phyloP scores from a whole-genome alignment of 2,888 invertebrate genomes.

The Heliconius aoede region DNA sequence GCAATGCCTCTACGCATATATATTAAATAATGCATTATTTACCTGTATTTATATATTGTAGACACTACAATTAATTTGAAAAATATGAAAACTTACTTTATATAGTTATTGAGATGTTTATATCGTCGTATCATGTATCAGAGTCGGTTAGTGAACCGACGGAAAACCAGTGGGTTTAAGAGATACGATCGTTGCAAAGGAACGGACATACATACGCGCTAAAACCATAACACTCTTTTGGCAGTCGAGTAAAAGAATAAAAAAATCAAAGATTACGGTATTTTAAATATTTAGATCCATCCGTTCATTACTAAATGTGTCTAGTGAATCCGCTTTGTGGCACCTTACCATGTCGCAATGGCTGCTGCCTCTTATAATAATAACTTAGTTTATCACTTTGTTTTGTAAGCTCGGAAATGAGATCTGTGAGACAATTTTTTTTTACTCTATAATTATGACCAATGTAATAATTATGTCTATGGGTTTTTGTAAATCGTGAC shows the following conservation, averaged over 20 bases:
- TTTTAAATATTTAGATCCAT: conserved; percentile 30
- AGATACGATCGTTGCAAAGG: too few relatives aligned
- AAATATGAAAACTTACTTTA: too few relatives aligned
- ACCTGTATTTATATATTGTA: too few relatives aligned
- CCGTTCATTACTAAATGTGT: conserved; percentile 46
- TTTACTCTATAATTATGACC: conserved; percentile 6
- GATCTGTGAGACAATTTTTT: conserved; percentile 19
- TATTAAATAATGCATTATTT: not conserved
- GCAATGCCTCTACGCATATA: conserved; percentile 10
- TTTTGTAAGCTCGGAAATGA: conserved; percentile 39
- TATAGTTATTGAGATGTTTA: too few relatives aligned
- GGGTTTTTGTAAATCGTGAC: not conserved
- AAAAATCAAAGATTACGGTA: not conserved
- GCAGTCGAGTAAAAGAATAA: too few relatives aligned
- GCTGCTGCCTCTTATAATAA: conserved; percentile 22
- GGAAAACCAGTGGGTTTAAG: too few relatives aligned
- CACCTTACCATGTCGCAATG: conserved; percentile 28
- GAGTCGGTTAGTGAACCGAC: too few relatives aligned
- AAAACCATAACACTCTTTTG: too few relatives aligned
- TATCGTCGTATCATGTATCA: too few relatives aligned
- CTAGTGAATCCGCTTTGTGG: conserved; percentile 35
- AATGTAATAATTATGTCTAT: not conserved
- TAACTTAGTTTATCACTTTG: conserved; percentile 30
- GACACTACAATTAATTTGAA: too few relatives aligned
- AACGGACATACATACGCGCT: too few relatives aligned